These are phyloP conservation scores for Darwinula stevensoni DNA, from an alignment of 2,888 invertebrate species.

Conservation along the genomic window DNA sequence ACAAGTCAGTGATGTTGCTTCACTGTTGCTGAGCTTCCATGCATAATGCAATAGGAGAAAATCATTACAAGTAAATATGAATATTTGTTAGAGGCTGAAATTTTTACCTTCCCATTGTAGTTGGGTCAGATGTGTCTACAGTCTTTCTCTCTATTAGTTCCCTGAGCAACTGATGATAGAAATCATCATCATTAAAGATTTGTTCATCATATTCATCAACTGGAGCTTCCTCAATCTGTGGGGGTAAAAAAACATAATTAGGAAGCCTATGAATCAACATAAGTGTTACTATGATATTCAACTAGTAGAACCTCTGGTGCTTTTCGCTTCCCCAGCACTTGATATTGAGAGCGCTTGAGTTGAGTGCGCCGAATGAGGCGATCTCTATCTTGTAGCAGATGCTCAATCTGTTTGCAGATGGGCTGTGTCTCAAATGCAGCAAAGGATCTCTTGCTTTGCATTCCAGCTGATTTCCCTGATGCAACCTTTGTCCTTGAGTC, in stretches of 20 bases:
- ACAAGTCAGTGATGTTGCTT: too few relatives aligned
- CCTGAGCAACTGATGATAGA: slow-evolving; percentile 70
- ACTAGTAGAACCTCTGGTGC: neutral
- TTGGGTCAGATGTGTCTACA: too few relatives aligned
- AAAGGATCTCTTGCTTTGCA: slow-evolving; percentile 27
- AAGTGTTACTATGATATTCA: too few relatives aligned
- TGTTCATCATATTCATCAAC: slow-evolving; percentile 36
- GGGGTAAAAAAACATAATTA: too few relatives aligned
- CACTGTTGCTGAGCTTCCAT: too few relatives aligned
- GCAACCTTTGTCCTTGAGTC: slow-evolving; percentile 56
- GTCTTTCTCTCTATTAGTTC: slow-evolving; percentile 79
- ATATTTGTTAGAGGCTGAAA: too few relatives aligned
- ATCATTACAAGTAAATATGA: too few relatives aligned
- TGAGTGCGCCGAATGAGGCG: slow-evolving; percentile 49
- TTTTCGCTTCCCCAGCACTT: slow-evolving; percentile 28
- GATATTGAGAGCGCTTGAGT: slow-evolving; percentile 38
- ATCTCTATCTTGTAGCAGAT: slow-evolving; percentile 41
- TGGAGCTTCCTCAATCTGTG: slow-evolving; percentile 2
- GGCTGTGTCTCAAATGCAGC: slow-evolving; percentile 23
- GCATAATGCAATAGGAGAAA: too few relatives aligned
- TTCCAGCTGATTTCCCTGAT: slow-evolving; percentile 29
- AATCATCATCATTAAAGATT: slow-evolving; percentile 89
- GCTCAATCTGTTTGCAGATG: slow-evolving; percentile 46
- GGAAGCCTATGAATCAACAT: too few relatives aligned
- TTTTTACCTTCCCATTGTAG: too few relatives aligned